Conservation (phyloP, 1,140 invertebrate genomes). For the Hypothenemus hampei region DNA sequence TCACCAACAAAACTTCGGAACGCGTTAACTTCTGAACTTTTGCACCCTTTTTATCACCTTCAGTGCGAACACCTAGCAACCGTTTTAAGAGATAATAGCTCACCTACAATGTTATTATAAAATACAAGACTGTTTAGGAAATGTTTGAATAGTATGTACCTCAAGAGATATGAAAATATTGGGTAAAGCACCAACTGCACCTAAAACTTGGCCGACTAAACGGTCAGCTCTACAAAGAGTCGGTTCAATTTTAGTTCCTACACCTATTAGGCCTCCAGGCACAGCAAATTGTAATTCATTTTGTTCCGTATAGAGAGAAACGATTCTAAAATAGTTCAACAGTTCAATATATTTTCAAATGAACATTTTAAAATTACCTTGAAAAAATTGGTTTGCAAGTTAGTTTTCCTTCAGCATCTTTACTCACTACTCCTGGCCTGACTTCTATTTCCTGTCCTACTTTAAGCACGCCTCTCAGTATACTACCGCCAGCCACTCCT, state of each 20-base stretch:
- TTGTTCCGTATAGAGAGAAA: constrained; percentile 98
- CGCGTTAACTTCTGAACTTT: constrained; percentile 89
- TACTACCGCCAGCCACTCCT: constrained; percentile 97
- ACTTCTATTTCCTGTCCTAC: constrained; percentile 68
- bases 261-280: constrained; percentile 96
- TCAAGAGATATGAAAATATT: constrained; percentile 98
- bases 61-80: constrained; percentile 93
- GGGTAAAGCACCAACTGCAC: constrained; percentile 93
- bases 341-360: not conserved
- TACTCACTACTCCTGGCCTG: constrained; percentile 92
- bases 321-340: constrained; percentile 59
- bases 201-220: constrained; percentile 96
- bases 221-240: constrained; percentile 96
- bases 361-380: constrained; percentile 8
- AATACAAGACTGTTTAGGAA: not conserved
- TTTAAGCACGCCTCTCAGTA: constrained; percentile 90
- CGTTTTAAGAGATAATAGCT: constrained; percentile 95
- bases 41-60: constrained; percentile 98
- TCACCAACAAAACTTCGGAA: constrained; percentile 90
- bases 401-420: constrained; percentile 92
- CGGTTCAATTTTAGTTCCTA: constrained; percentile 98
- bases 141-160: constrained; percentile 47
- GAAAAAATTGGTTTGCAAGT: constrained; percentile 96
- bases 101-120: constrained; percentile 47
- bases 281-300: constrained; percentile 99